Evolutionary conservation across 1,140 invertebrate genomes (phyloP).

Genomic region (Trichoplusia ni): DNA sequence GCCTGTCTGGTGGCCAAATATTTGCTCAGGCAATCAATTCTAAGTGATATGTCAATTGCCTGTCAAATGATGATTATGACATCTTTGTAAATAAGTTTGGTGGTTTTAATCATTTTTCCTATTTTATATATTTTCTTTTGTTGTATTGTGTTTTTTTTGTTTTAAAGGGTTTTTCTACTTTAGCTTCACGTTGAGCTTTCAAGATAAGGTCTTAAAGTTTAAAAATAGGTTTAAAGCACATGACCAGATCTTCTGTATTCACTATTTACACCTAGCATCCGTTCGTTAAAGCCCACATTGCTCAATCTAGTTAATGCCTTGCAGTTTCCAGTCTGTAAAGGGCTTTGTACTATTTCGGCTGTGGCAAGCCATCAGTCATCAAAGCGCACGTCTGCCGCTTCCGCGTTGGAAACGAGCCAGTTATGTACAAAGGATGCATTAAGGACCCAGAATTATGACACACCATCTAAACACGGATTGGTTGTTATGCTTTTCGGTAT

Average conservation of each 20-base stretch:
- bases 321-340: conserved; percentile 31
- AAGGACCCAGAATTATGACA: conserved; percentile 53
- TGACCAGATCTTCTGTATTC: too few species aligned
- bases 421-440: conserved; percentile 54
- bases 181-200: too few species aligned
- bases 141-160: too few species aligned
- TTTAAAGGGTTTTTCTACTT: too few species aligned
- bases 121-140: too few species aligned
- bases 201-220: too few species aligned
- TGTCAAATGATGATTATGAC: not conserved
- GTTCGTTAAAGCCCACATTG: not conserved
- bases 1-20: not conserved
- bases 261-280: too few species aligned
- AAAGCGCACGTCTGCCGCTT: conserved; percentile 34
- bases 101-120: too few species aligned
- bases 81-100: too few species aligned
- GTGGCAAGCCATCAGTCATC: conserved; percentile 42
- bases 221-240: too few species aligned
- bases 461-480: conserved; percentile 45
- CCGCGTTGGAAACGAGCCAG: conserved; percentile 55
- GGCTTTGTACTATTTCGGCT: conserved; percentile 47
- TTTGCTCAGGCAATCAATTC: not conserved
- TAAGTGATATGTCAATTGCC: not conserved
- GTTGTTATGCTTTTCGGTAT: too few species aligned
- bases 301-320: not conserved